Evolutionary conservation across 2,888 invertebrate species (phyloP).

Genomic region (Cetonia aurata): DNA sequence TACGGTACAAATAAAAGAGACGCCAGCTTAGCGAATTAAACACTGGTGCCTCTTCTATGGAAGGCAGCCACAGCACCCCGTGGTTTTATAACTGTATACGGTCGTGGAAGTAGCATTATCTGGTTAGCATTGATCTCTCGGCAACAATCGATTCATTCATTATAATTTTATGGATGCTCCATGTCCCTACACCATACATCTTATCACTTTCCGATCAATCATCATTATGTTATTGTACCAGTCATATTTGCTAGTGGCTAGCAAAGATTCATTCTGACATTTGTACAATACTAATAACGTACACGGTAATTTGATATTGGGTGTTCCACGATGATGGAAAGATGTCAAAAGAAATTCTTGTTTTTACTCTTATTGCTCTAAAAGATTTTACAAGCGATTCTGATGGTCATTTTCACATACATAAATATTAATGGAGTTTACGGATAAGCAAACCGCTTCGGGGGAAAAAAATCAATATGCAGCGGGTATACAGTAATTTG

Average conservation of each 20-base stretch:
- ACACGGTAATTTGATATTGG: too few relatives aligned
- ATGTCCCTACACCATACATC: constrained; percentile 27
- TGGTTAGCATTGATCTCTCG: constrained; percentile 63
- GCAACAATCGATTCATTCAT: constrained; percentile 52
- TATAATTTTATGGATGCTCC: constrained; percentile 40
- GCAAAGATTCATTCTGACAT: constrained; percentile 2
- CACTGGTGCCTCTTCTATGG: constrained; percentile 25
- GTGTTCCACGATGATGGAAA: too few relatives aligned
- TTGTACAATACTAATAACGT: constrained; percentile 1
- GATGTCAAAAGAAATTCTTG: too few relatives aligned
- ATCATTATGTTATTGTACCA: constrained; percentile 31
- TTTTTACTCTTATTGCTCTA: too few relatives aligned
- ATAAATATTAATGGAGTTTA: too few relatives aligned
- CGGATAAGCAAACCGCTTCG: too few relatives aligned
- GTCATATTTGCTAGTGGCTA: neutral
- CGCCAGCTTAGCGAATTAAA: constrained; percentile 44
- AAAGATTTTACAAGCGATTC: too few relatives aligned
- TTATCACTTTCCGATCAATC: constrained; percentile 38
- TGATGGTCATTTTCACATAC: too few relatives aligned
- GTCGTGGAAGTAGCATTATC: constrained; percentile 53
- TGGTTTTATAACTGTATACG: constrained; percentile 46
- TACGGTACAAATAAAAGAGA: constrained; percentile 51
- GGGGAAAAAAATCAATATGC: too few relatives aligned
- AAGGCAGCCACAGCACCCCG: constrained; percentile 52
- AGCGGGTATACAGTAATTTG: too few relatives aligned